Evolutionary conservation across 1,140 invertebrate genomes (phyloP).

Genomic region (Hyphantria cunea): DNA sequence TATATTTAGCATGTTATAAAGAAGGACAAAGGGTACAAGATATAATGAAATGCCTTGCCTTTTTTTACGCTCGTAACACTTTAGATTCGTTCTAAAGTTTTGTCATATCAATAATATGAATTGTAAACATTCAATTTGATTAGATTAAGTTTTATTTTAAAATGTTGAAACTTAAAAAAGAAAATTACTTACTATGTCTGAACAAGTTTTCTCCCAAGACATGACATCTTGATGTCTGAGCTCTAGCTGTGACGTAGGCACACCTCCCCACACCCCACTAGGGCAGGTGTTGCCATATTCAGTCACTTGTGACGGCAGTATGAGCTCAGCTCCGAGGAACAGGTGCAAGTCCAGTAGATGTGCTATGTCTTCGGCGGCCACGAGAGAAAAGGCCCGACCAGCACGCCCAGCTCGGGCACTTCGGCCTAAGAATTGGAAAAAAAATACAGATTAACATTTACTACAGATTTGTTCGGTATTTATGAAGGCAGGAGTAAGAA

Average conservation of each 20-base stretch:
- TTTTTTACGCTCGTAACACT: no score
- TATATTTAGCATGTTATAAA: no score
- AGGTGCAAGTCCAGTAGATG: slow-evolving; percentile 97
- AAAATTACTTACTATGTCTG: slow-evolving; percentile 87
- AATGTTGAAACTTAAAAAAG: background rate
- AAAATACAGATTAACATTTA: no score
- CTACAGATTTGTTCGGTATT: no score
- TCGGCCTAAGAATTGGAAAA: slow-evolving; percentile 84
- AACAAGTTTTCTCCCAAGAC: slow-evolving; percentile 86
- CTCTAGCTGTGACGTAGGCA: slow-evolving; percentile 93
- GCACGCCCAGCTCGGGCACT: slow-evolving; percentile 97
- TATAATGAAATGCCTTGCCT: no score
- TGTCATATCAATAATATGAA: no score
- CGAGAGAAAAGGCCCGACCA: slow-evolving; percentile 94
- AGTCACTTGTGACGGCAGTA: slow-evolving; percentile 80
- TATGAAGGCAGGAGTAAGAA: no score
- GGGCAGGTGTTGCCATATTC: slow-evolving; percentile 70
- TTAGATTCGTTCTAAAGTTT: no score
- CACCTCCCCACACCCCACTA: slow-evolving; percentile 86
- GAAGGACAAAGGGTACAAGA: no score
- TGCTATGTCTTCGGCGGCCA: slow-evolving; percentile 94
- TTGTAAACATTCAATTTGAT: no score
- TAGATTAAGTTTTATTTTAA: no score
- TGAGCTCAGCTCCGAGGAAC: slow-evolving; percentile 92
- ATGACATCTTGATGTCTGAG: slow-evolving; percentile 91